Base-by-base conservation (phyloP, 2,797 vertebrate genomes). In the Sebastes cheni region DNA sequence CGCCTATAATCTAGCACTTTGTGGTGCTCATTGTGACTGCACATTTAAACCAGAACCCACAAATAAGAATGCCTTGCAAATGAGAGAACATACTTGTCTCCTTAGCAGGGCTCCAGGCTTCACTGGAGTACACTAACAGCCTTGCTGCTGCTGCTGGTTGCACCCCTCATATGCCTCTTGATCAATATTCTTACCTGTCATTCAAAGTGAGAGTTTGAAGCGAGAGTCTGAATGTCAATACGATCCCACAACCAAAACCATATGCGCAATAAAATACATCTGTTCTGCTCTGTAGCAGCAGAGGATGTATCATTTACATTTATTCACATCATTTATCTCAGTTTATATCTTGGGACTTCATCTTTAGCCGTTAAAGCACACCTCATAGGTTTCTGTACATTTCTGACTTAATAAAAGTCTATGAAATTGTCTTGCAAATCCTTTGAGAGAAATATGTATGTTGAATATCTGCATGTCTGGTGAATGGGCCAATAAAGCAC, bases 151-250 rank as follows among this genome's bases (percentile, higher is more conserved):
- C 67, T 72, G 77, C 55, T 72, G 75, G 68, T 75, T 72, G 54
- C 61, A 11, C 54, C 22, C 54, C 30, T 80, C 58, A 30, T 65
- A 54, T 66, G 27, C 29, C 42, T 79, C 32, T 34, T 75, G 42
- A 85, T 78, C 77, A 82, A 77, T 86, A 73, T 64, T 81, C 46
- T 20, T 64, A 75, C 69, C 77, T 82, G 79, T 77, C 77, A 74
- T 77, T 85, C 77, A 85, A 75, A 82, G 64, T 42, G 72, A 77
- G 22, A 59, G 59, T 75, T 73, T 75, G 23, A 79, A 61, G 64
- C 30, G 36, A 66, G 82, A 59, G 29, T 73, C 78, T 81, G 61
- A 82, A 81, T 71, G 52, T 80, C 66, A n/a, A 72, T 69, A 60
- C 5, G 5, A 72, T 62, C 12, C 5, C 71, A 58, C 59, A 82